Percentiles rank a stretch among this genome's conserved stretches.
These are phyloP conservation scores for Bungarus multicinctus DNA, from an alignment of 2,113 vertebrate species.

Conservation along the genomic window DNA sequence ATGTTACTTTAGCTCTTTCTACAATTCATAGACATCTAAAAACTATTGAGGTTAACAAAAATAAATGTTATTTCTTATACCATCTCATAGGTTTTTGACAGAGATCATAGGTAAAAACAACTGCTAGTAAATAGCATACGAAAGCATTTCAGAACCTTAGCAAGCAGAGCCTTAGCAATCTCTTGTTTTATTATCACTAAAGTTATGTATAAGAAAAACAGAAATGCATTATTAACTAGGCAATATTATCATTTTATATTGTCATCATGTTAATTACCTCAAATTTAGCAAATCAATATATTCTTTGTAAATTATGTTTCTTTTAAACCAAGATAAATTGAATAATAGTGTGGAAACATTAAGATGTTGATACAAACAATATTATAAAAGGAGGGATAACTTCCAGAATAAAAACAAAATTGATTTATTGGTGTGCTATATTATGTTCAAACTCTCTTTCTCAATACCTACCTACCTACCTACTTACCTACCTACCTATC, in stretches of 20 bases:
- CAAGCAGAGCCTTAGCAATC: background rate
- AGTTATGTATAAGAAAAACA: background rate
- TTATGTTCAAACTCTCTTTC: too few relatives aligned
- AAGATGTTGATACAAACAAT: background rate
- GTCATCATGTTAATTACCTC: background rate
- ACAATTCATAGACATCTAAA: background rate
- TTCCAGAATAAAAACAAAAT: background rate
- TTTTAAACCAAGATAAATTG: background rate
- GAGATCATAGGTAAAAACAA: background rate
- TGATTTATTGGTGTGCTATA: background rate
- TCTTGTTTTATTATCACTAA: background rate
- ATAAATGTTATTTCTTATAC: background rate
- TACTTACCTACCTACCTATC: background rate
- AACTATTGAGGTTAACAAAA: conserved; percentile 25
- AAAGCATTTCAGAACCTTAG: background rate
- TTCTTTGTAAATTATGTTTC: background rate
- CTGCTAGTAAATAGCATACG: conserved; percentile 11
- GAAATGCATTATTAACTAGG: background rate
- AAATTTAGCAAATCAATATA: background rate
- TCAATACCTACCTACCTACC: background rate
- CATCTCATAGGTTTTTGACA: background rate
- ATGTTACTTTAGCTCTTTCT: background rate
- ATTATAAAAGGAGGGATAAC: background rate
- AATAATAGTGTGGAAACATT: background rate
- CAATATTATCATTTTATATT: background rate